Base-by-base conservation (phyloP, 2,888 invertebrate species). In the Lasioglossum leucozonium region DNA sequence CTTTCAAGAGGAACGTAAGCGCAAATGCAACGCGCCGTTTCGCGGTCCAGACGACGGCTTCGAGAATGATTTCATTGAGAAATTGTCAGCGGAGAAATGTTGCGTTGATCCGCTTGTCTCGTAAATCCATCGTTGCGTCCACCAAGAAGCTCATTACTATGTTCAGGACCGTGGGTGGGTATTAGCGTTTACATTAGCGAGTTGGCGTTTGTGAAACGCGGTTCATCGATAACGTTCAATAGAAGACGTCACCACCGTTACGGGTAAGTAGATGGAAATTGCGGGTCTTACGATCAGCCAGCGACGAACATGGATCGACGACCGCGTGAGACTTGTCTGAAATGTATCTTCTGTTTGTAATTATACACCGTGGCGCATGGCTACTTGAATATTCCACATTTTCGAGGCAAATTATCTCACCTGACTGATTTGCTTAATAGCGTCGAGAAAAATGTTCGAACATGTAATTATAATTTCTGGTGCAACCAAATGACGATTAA, bases 161-260 rank as follows among this genome's bases (percentile, higher is more conserved):
- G 78, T 69, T 58, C 77, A 82, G 81, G 51, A 73, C 75, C 82
- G 86, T 88, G 87, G 89, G 85, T 83, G 84, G 82, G 73, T 85
- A 88, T 89, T 82, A 84, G 67, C 81, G 65, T 62, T 71, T 71
- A 62, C 51, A 37, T 74, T 47, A 74, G 69, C 72, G 55, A 67
- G 72, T 78, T 83, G 83, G 55, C 69, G 71, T 85, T 81, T 81
- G 79, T 71, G 82, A 75, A 78, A 82, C 44, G 30, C n/a, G 51
- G 67, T 37, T 42, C 13, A 13, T 30, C 72, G 58, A 37, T 81
- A 42, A 79, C 86, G 67, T 44, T 69, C 80, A 71, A 74, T 44
- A 65, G 58, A 84, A 80, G 75, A 84, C 79, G 67, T 79, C 44
- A 26, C 37, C 47, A 22, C 40, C 37, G 71, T 84, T 71, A 74